Evolutionary conservation across 2,113 vertebrate species (phyloP).

Genomic region (Lycaon pictus): DNA sequence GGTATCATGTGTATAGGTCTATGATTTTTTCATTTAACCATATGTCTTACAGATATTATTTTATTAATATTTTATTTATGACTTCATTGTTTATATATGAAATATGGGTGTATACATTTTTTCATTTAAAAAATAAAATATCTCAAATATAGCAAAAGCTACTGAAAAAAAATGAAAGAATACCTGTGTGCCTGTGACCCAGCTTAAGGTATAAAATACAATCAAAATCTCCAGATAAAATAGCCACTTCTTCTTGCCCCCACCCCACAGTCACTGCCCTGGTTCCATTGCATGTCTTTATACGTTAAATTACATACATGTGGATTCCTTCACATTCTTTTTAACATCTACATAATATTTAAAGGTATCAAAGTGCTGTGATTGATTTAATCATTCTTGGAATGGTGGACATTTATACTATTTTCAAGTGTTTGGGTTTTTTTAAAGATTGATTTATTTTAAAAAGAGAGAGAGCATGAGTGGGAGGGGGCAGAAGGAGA

Average conservation of each 20-base stretch:
- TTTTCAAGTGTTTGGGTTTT: not conserved
- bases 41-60: not conserved
- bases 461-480: not conserved
- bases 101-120: not conserved
- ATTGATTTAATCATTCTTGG: not conserved
- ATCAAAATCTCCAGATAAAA: not conserved
- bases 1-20: not conserved
- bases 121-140: not conserved
- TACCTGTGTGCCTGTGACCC: not conserved
- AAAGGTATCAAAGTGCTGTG: not conserved
- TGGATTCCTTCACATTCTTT: not conserved
- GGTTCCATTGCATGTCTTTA: not conserved
- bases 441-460: not conserved
- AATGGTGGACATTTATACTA: not conserved
- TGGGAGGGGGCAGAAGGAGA: not conserved
- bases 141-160: not conserved
- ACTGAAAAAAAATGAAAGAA: constrained; percentile 6
- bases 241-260: not conserved
- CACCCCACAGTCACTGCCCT: not conserved
- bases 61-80: not conserved
- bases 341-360: not conserved
- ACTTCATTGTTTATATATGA: not conserved
- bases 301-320: not conserved
- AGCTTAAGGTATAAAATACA: not conserved
- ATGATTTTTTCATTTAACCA: not conserved